phyloP scores from a whole-genome alignment of 2,888 invertebrate genomes.

The Nebria salina region DNA sequence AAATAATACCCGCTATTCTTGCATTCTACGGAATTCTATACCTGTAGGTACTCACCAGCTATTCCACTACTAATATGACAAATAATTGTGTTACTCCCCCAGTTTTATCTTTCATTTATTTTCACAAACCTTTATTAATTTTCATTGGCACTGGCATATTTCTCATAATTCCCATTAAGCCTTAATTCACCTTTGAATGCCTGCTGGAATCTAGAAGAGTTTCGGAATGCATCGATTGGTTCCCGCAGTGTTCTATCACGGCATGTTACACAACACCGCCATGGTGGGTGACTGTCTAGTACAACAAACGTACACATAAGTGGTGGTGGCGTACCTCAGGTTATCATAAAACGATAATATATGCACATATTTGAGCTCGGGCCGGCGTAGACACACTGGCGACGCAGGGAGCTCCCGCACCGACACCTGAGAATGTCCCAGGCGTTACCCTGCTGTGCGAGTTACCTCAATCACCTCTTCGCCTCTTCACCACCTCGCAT shows the following conservation, averaged over 20 bases:
- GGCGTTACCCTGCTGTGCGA: conserved; percentile 51
- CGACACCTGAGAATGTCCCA: conserved; percentile 58
- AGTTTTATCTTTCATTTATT: not conserved
- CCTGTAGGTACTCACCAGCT: not conserved
- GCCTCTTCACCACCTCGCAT: not conserved
- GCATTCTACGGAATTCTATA: conserved; percentile 14
- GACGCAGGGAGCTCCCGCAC: conserved; percentile 16
- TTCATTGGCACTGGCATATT: no score
- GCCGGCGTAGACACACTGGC: conserved; percentile 22
- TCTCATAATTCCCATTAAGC: not conserved
- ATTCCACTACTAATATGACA: not conserved
- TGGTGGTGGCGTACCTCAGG: not conserved
- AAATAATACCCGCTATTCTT: conserved; percentile 34
- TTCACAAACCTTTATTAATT: not conserved
- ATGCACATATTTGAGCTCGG: conserved; percentile 16
- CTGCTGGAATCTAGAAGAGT: not conserved
- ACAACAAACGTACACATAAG: conserved; percentile 10
- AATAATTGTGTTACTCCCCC: conserved; percentile 2
- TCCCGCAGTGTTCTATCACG: not conserved
- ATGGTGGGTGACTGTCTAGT: not conserved
- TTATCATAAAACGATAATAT: conserved; percentile 17
- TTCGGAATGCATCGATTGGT: not conserved
- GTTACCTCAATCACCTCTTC: conserved; percentile 9
- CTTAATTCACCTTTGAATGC: not conserved
- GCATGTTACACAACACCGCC: conserved; percentile 14